Evolutionary conservation across 2,797 vertebrate species (phyloP), one percentile per base, ranked within the genome.

Genomic region (Neomorphus geoffroyi): DNA sequence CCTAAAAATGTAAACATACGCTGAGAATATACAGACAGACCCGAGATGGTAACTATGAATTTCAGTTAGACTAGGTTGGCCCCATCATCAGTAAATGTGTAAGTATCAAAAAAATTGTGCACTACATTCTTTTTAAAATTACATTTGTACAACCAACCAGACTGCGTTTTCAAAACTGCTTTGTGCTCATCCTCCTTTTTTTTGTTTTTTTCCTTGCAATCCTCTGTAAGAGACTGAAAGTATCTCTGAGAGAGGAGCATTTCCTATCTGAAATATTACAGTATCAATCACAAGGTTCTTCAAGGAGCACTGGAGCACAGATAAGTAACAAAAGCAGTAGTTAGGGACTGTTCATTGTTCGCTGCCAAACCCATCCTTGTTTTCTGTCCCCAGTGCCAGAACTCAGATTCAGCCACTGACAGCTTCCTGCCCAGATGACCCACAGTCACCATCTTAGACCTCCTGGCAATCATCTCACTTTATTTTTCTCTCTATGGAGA

Each of bases 1-100:
- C 98, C 99, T 99, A 96, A 21, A 14, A 24, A 60, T 23, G 22
- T 10, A 82, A 75, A 87, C 7, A 37, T 3, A 16, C 10, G 35
- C 10, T 41, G 81, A 94, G 87, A 93, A 73, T 21, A 37, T 11
- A 79, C 11, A 78, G n/a, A 28, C 2, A 35, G 58, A 66, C 19
- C 14, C 62, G 77, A 72, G 54, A 69, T 13, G 28, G 18, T 30
- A 91, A 79, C n/a, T 77, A 57, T 72, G 33, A 73, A 53, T 71
- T 75, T 90, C 58, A 58, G 1, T 57, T 62, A 64, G 24, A 62
- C 12, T 50, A n/a, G 30, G 37, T 84, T 86, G 58, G 51, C 30
- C 21, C 12, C 19, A 11, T 9, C 11, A 77, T 65, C 45, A 86
- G 16, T 58, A 83, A 79, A 75, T 41, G 8, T 39, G 19, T 21